phyloP scores from a whole-genome alignment of 2,113 vertebrate genomes.

The Elephas maximus region DNA sequence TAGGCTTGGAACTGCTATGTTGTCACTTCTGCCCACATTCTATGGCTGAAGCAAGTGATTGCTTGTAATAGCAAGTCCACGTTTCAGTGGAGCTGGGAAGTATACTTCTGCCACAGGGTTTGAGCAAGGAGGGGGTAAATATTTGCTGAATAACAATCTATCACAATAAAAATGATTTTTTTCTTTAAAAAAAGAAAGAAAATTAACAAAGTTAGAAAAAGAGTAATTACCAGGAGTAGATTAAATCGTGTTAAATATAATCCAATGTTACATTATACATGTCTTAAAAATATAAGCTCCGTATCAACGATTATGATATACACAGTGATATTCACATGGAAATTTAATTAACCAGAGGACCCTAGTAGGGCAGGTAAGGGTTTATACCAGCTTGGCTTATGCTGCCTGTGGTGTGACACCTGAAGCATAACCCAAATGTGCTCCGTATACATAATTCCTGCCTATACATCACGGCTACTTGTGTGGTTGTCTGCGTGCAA shows the following conservation, averaged over 20 bases:
- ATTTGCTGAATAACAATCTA: neutral
- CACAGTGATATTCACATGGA: neutral
- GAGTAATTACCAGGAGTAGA: neutral
- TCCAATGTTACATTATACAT: slow-evolving; percentile 18
- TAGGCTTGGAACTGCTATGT: neutral
- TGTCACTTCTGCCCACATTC: neutral
- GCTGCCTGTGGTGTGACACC: neutral
- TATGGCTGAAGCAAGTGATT: neutral
- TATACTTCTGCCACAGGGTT: neutral
- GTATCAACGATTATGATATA: neutral
- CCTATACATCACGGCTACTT: slow-evolving; percentile 47
- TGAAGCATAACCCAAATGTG: slow-evolving; percentile 16
- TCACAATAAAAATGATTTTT: neutral
- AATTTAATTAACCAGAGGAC: slow-evolving; percentile 27
- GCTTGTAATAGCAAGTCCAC: neutral
- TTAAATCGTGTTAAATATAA: slow-evolving; percentile 46
- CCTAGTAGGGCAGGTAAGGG: neutral
- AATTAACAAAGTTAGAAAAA: neutral
- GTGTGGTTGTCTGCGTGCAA: slow-evolving; percentile 30
- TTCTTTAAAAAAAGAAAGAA: neutral
- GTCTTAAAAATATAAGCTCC: slow-evolving; percentile 46
- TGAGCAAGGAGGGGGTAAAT: neutral
- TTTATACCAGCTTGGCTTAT: neutral
- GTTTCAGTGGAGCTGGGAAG: neutral
- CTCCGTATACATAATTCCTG: neutral